Evolutionary conservation across 2,888 invertebrate species (phyloP).

Genomic region (Limnephilus auricula): DNA sequence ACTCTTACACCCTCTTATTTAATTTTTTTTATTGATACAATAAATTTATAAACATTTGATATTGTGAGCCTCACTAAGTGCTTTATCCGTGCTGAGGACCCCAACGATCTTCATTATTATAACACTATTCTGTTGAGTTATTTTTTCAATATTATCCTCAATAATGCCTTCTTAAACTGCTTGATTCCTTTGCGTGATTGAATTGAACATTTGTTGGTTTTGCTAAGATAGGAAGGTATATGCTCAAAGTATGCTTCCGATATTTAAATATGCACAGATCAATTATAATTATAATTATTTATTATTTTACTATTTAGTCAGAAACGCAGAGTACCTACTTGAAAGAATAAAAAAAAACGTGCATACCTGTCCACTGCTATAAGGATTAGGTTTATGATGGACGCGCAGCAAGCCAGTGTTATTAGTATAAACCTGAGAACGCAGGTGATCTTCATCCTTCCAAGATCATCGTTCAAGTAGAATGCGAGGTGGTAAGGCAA

Average conservation of each 20-base stretch:
- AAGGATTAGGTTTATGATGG: slow-evolving; percentile 87
- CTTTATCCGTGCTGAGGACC: no score
- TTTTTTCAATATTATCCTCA: background rate
- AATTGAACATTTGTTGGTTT: background rate
- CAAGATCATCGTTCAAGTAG: slow-evolving; percentile 81
- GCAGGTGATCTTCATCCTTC: slow-evolving; percentile 80
- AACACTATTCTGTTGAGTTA: background rate
- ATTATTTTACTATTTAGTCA: background rate
- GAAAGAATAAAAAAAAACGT: background rate
- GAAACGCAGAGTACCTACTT: background rate
- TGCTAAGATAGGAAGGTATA: background rate
- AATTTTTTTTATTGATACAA: no score
- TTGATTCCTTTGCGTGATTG: background rate
- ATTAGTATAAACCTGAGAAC: slow-evolving; percentile 85
- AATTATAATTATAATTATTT: background rate
- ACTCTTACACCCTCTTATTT: no score
- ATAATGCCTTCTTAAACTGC: background rate
- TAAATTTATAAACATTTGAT: no score
- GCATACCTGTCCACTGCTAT: slow-evolving; percentile 85
- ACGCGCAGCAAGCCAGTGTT: slow-evolving; percentile 86
- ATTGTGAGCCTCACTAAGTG: no score
- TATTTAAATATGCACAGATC: background rate
- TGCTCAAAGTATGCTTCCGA: background rate
- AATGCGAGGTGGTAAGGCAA: slow-evolving; percentile 88
- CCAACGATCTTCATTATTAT: no score